phyloP scores from a whole-genome alignment of 2,113 vertebrate genomes.

The Octodon degus region DNA sequence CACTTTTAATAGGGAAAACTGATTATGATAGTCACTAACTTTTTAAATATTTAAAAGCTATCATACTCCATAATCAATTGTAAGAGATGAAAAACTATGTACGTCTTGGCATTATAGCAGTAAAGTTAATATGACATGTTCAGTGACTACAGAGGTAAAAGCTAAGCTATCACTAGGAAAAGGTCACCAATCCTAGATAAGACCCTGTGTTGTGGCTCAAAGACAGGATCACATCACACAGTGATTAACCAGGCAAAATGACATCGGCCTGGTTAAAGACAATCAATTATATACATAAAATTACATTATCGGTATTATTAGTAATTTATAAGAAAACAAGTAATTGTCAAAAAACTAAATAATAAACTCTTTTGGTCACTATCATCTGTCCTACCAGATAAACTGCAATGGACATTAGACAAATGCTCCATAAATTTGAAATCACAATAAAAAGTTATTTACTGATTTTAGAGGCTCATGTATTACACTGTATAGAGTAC shows the following conservation, averaged over 20 bases:
- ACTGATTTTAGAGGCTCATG: neutral
- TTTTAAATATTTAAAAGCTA: constrained; percentile 25
- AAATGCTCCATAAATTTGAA: neutral
- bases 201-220: neutral
- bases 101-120: neutral
- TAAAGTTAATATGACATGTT: neutral
- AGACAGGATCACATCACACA: neutral
- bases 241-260: neutral
- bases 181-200: neutral
- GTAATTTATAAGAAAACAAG: constrained; percentile 40
- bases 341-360: constrained; percentile 14
- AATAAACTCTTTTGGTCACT: neutral
- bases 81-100: neutral
- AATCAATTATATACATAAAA: constrained; percentile 8
- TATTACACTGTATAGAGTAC: neutral
- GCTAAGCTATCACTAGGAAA: neutral
- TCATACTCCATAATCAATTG: neutral
- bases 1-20: constrained; percentile 4
- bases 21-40: constrained; percentile 13
- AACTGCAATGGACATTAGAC: neutral
- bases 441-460: neutral
- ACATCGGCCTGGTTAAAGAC: constrained; percentile 19
- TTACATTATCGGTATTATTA: neutral
- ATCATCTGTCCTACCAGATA: neutral
- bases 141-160: neutral